Conservation (phyloP, 1,140 invertebrate genomes). For the Cherax quadricarinatus region DNA sequence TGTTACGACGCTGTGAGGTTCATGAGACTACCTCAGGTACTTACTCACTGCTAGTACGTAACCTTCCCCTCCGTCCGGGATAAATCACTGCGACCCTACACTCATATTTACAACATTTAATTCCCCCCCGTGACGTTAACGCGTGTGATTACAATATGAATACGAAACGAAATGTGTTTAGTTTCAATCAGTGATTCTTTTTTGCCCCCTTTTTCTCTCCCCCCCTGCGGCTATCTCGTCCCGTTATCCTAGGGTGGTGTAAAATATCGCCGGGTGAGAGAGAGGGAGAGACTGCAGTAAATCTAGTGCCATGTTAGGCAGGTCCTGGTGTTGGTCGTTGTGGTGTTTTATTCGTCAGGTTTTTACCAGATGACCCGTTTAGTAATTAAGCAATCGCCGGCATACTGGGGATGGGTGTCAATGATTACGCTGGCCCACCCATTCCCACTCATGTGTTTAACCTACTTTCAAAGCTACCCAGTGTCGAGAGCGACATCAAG, state of each 20-base stretch:
- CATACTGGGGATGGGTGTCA: no score
- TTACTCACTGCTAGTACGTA: not conserved
- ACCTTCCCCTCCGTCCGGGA: not conserved
- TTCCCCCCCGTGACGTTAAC: conserved; percentile 18
- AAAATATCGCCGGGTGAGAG: not conserved
- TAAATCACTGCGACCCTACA: not conserved
- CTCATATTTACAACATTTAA: not conserved
- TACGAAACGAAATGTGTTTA: conserved; percentile 10
- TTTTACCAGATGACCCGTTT: no score
- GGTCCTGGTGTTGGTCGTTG: no score
- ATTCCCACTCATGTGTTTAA: no score
- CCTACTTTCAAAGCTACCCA: no score
- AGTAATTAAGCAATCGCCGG: no score
- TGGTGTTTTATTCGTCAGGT: no score
- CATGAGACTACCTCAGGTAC: not conserved
- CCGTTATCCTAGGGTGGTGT: not conserved
- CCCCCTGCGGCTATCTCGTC: not conserved
- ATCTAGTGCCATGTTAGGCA: no score
- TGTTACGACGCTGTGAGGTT: not conserved
- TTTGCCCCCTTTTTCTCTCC: not conserved
- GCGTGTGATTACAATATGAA: conserved; percentile 28
- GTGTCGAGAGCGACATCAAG: no score
- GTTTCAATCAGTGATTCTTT: not conserved
- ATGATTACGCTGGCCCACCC: no score
- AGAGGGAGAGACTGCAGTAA: not conserved